Percentiles rank a stretch among this genome's conserved stretches.
Evolutionary conservation across 2,888 invertebrate genomes (phyloP).

Genomic region (Linyphia triangularis): DNA sequence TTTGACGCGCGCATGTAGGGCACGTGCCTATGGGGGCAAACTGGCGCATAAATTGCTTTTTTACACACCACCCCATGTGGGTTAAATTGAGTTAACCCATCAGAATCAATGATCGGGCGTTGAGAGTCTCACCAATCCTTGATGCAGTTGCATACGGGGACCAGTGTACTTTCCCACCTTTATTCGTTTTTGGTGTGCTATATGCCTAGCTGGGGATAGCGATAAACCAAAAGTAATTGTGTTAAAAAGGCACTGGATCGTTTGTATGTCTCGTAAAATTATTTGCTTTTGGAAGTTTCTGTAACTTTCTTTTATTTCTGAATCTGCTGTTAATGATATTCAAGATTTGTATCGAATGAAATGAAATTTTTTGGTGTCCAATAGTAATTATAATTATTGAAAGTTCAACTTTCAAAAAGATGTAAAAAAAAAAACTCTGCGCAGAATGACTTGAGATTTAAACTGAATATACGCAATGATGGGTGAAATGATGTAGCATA

Average conservation of each 20-base stretch:
- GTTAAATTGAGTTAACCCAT: slow-evolving; percentile 62
- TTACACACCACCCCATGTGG: slow-evolving; percentile 12
- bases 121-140: background rate
- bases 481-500: too few species aligned
- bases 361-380: too few species aligned
- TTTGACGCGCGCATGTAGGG: slow-evolving; percentile 15
- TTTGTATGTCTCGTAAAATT: slow-evolving; percentile 14
- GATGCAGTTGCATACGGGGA: background rate
- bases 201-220: slow-evolving; percentile 8
- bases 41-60: slow-evolving; percentile 56
- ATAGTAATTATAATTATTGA: too few species aligned
- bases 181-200: background rate
- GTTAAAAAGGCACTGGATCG: slow-evolving; percentile 15
- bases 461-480: too few species aligned
- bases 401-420: too few species aligned
- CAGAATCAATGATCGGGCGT: slow-evolving; percentile 31
- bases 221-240: slow-evolving; percentile 33
- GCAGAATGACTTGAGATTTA: too few species aligned
- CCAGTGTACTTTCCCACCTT: background rate
- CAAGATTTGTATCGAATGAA: background rate
- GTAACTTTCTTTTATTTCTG: background rate
- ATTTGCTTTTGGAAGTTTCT: slow-evolving; percentile 19
- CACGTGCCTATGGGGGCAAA: slow-evolving; percentile 34
- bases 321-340: slow-evolving; percentile 12
- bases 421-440: too few species aligned